Evolutionary conservation across 64 coral and sea anemone genomes (phyloP), one percentile per base, ranked within the genome.

Genomic region (Hydrozoanthus tunicans): DNA sequence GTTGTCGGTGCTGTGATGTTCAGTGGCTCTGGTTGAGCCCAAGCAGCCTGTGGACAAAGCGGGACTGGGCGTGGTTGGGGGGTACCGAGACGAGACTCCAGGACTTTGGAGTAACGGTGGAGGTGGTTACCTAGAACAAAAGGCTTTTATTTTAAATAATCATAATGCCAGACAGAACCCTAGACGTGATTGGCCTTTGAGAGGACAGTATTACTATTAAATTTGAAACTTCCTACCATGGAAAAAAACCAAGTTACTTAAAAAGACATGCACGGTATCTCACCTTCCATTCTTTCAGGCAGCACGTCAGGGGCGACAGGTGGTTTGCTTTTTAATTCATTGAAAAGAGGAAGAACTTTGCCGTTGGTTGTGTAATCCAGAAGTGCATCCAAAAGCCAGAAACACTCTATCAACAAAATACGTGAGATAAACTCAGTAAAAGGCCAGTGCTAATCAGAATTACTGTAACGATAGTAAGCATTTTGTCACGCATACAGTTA

Each of bases 271-370:
- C 10, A 26, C 3, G 58, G 43, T 11, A 53, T n/a, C 90, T 77
- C 53, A 99, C 97, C 97, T 58, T 99, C 97, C 97, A 99, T 99
- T 94, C 97, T 93, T 51, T 96, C 94, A 9, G 97, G 97, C 9
- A 93, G 59, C 3, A 89, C 74, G 60, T 86, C 64, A 55, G 79
- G 54, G 12, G 83, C 51, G 4, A 80, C 59, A 7, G 91, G 89
- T 3, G 90, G 78, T 6, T 77, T 76, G 53, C 92, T 78, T 61
- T 92, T 91, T 3, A 86, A 67, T 4, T 94, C 94, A 6, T 81
- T 86, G 1, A 99, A 85, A 4, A 95, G 65, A 4, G 92, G 64
- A 73, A 92, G 86, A 12, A 99, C 10, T 56, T 93, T 78, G 20
- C 76, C 66, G 23, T 72, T 92, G 17, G 89, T 85, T 51, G 96